These are phyloP conservation scores for Eupithecia pulchellata DNA, from an alignment of 2,888 invertebrate species.

Conservation along the genomic window DNA sequence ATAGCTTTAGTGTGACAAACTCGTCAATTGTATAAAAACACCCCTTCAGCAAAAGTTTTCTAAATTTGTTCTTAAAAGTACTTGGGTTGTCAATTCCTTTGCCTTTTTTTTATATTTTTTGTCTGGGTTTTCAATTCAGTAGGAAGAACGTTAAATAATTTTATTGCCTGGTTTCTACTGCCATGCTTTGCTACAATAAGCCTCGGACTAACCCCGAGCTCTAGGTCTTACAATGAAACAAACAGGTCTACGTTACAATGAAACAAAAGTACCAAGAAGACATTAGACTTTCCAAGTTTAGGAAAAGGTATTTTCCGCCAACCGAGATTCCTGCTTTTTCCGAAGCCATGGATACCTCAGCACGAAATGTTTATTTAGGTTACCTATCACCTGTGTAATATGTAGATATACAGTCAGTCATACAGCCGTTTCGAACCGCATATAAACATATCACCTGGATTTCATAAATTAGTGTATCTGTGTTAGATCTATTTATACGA, in stretches of 20 bases:
- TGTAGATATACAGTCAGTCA: slow-evolving; percentile 1
- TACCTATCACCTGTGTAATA: slow-evolving; percentile 3
- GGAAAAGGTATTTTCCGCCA: not conserved
- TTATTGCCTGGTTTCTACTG: too few species aligned
- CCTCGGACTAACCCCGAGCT: too few species aligned
- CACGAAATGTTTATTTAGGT: slow-evolving; percentile 7
- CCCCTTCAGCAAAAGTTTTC: too few species aligned
- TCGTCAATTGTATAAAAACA: too few species aligned
- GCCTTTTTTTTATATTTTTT: too few species aligned
- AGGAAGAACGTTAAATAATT: too few species aligned
- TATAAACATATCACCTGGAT: not conserved
- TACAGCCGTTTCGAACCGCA: not conserved
- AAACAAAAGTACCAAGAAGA: not conserved
- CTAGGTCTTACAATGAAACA: too few species aligned
- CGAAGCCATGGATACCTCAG: not conserved
- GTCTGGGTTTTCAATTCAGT: too few species aligned
- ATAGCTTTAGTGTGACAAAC: too few species aligned
- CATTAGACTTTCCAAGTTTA: not conserved
- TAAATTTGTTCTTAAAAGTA: too few species aligned
- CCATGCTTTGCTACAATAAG: too few species aligned
- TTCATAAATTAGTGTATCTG: not conserved
- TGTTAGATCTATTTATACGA: not conserved
- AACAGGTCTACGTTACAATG: not conserved
- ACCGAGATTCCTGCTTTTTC: not conserved
- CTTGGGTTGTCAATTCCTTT: too few species aligned